Evolutionary conservation across 1,140 invertebrate species (phyloP), one percentile per base, ranked within the genome.

Genomic region (Pygmarrhopalites habei): DNA sequence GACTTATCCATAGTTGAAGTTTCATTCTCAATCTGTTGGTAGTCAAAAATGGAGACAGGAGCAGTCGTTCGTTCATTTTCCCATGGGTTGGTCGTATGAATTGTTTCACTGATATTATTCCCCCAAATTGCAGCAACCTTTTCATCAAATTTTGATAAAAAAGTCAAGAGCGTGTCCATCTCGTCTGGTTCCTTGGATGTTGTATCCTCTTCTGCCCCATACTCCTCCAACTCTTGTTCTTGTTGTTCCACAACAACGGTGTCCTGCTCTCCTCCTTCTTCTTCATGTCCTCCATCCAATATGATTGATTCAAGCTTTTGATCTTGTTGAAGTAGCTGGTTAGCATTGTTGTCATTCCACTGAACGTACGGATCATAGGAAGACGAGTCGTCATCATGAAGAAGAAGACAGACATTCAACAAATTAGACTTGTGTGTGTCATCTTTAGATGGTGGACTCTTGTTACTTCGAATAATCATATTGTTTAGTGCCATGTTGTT

Each of bases 81-180:
- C 46, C 46, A 49, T 10, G 46, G 46, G 23, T 49, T 49, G 10
- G 51, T 55, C 7, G 10, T 5, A 26, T 15, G 10, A 3, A 55
- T 10, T 7, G 26, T 29, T 28, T 55, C 51, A 15, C 43, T 23
- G 17, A 30, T 55, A 28, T 57, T 55, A 28, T 41, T 25, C 26
- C 62, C 66, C 69, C 69, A 71, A 60, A 71, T 71, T 0, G 69
- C 69, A 25, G 65, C 69, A 28, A 71, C 69, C 43, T 64, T 64
- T 29, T 63, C 61, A 55, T 71, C 69, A 43, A 71, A 71, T 30
- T 71, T 71, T 23, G 65, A 65, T 23, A 71, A 43, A 43, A 71
- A 71, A 1, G 62, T 67, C 15, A 65, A 59, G 25, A 70, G 30
- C 2, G 68, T 65, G n/a, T 65, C 63, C 62, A 67, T 56, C 35